These are phyloP conservation scores for Mnemiopsis leidyi DNA, from an alignment of 37 sponge, comb jelly and placozoan species.

Conservation along the genomic window DNA sequence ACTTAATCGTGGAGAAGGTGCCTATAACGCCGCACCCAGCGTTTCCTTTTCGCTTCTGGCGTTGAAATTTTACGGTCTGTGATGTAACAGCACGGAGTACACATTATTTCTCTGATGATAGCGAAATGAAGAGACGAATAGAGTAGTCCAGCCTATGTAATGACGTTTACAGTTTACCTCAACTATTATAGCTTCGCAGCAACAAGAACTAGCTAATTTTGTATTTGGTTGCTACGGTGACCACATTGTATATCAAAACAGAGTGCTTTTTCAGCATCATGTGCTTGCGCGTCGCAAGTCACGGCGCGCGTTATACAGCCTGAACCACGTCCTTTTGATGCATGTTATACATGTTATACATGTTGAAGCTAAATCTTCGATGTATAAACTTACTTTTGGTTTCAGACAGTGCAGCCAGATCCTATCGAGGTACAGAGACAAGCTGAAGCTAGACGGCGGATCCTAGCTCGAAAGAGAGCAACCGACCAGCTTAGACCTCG, in stretches of 20 bases:
- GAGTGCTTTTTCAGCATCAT: neutral
- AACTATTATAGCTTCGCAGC: neutral
- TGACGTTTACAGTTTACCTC: no score
- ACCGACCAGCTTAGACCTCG: conserved; percentile 75
- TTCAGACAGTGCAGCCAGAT: conserved; percentile 86
- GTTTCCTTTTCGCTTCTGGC: no score
- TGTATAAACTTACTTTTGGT: neutral
- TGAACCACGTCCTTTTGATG: no score
- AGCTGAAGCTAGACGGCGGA: conserved; percentile 82
- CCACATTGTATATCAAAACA: neutral
- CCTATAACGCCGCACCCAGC: no score
- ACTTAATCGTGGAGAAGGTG: no score
- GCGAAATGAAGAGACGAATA: no score
- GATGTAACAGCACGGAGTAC: no score
- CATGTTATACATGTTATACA: no score
- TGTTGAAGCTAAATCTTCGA: no score
- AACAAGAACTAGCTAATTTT: conserved; percentile 36
- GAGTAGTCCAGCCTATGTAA: no score
- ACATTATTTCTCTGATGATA: no score
- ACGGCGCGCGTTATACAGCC: neutral
- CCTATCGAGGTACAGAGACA: conserved; percentile 93
- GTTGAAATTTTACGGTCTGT: no score
- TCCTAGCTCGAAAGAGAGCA: conserved; percentile 79
- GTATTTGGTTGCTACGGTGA: conserved; percentile 30
- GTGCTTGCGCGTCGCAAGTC: neutral